Conservation (phyloP, 2,113 vertebrate genomes). For the Ciconia boyciana region DNA sequence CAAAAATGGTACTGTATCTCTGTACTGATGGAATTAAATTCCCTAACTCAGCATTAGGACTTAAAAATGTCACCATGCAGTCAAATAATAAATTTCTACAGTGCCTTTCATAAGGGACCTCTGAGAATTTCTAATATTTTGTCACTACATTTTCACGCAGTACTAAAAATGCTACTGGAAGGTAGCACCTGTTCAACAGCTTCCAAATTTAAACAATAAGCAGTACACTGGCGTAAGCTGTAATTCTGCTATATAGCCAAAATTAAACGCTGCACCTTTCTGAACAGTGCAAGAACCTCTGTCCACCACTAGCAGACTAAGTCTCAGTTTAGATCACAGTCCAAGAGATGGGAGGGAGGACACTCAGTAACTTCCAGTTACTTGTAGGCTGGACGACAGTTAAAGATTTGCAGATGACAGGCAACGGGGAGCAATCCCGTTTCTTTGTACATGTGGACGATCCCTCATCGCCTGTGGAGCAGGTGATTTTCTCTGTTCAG, state of each 20-base stretch:
- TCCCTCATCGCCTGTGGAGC: neutral
- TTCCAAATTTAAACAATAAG: neutral
- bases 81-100: neutral
- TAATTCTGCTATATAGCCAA: neutral
- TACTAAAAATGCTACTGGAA: neutral
- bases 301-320: neutral
- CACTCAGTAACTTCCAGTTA: neutral
- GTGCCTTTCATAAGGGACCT: neutral
- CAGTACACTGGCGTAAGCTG: neutral
- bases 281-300: neutral
- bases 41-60: neutral
- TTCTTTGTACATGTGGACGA: rapidly evolving
- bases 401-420: neutral
- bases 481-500: neutral
- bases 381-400: neutral
- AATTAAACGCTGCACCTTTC: neutral
- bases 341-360: neutral
- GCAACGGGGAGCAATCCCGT: neutral
- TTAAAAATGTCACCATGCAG: neutral
- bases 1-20: neutral
- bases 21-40: neutral
- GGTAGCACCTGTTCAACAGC: neutral
- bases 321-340: neutral
- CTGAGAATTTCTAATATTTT: neutral
- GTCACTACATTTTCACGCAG: neutral